phyloP scores from a whole-genome alignment of 2,797 vertebrate genomes.

The Emydoidea blandingii region DNA sequence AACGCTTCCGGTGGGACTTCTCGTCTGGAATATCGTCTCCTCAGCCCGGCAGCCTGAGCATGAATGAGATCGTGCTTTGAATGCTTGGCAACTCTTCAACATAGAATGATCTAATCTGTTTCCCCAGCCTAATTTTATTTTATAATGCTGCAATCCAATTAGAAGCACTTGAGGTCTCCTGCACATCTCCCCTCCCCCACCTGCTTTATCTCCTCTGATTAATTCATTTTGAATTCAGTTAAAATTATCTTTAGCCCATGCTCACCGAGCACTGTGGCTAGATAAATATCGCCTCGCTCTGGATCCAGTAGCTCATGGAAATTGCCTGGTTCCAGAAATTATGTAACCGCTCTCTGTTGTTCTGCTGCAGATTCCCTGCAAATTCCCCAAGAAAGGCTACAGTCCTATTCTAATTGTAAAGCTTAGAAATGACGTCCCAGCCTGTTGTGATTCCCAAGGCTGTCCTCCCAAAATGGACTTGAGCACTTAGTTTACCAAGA shows the following conservation, averaged over 20 bases:
- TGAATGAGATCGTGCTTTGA: neutral
- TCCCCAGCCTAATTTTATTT: neutral
- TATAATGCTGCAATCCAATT: slow-evolving; percentile 1
- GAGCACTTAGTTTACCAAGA: neutral
- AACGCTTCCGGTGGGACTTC: rapidly evolving
- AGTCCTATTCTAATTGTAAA: too few species aligned
- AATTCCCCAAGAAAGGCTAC: neutral
- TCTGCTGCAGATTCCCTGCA: neutral
- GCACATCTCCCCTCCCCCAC: neutral
- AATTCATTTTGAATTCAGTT: neutral
- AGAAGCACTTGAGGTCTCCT: neutral
- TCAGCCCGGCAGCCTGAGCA: neutral
- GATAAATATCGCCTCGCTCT: neutral
- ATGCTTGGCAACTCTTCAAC: neutral
- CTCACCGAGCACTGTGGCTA: neutral
- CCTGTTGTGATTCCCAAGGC: neutral
- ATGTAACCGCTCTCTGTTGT: neutral
- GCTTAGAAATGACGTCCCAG: neutral
- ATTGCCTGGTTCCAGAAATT: neutral
- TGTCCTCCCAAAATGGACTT: neutral
- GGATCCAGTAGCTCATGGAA: neutral
- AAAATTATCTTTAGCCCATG: neutral
- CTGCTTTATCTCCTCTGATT: neutral
- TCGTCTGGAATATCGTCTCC: neutral
- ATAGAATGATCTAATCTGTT: neutral